A percentile compares a stretch with the other conserved stretches of the same genome.
phyloP scores from a whole-genome alignment of 2,113 vertebrate genomes.

The Colossoma macropomum region DNA sequence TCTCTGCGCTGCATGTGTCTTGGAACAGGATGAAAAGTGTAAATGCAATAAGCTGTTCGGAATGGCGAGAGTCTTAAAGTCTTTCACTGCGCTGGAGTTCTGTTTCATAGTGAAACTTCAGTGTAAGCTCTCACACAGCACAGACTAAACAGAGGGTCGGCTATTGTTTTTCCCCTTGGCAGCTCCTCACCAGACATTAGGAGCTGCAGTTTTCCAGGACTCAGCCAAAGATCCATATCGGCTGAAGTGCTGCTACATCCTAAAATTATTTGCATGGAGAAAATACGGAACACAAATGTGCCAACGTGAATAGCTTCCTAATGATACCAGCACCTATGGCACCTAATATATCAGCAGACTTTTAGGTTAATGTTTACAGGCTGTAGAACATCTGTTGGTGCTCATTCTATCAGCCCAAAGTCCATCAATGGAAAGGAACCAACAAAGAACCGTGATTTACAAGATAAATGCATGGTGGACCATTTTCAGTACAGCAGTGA shows the following conservation, averaged over 20 bases:
- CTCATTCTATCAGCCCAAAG: no score
- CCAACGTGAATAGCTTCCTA: not conserved
- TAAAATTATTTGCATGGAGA: not conserved
- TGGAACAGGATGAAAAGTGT: conserved; percentile 72
- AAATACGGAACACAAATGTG: not conserved
- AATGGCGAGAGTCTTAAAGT: conserved; percentile 68
- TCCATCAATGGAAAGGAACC: no score
- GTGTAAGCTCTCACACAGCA: conserved; percentile 67
- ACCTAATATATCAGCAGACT: no score
- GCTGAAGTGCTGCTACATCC: not conserved
- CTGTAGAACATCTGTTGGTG: no score
- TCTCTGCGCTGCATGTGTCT: conserved; percentile 48
- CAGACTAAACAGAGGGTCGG: conserved; percentile 77
- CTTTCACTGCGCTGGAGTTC: conserved; percentile 63
- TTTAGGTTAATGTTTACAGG: no score
- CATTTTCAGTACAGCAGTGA: no score
- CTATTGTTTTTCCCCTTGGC: conserved; percentile 75
- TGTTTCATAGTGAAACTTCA: conserved; percentile 70
- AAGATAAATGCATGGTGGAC: no score
- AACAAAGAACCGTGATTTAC: no score
- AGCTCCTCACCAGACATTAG: conserved; percentile 63
- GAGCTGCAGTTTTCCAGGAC: conserved; percentile 20
- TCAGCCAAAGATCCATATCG: not conserved
- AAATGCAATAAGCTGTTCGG: conserved; percentile 69
- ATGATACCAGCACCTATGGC: no score